Conservation (phyloP, 2,888 invertebrate genomes). For the Orthonevra nobilis region DNA sequence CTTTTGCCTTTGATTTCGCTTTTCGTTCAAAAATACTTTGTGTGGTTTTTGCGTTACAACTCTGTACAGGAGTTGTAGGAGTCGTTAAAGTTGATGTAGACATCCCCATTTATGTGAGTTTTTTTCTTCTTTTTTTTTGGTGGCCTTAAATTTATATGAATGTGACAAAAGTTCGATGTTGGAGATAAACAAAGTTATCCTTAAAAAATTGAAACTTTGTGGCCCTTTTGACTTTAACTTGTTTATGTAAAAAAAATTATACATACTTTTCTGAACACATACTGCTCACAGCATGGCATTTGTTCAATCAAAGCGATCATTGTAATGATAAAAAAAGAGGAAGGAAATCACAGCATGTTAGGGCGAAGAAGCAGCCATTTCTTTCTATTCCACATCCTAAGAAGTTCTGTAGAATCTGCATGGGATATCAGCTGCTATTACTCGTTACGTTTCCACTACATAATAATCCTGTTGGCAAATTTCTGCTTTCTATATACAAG, state of each 20-base stretch:
- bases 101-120: constrained; percentile 18
- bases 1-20: constrained; percentile 50
- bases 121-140: background rate
- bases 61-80: constrained; percentile 34
- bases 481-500: constrained; percentile 31
- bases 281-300: constrained; percentile 57
- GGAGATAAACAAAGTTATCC: constrained; percentile 34
- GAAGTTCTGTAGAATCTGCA: constrained; percentile 44
- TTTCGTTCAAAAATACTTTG: constrained; percentile 16
- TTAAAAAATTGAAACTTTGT: constrained; percentile 18
- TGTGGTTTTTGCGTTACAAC: constrained; percentile 43
- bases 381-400: constrained; percentile 21
- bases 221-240: constrained; percentile 44
- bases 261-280: constrained; percentile 29
- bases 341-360: constrained; percentile 58
- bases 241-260: constrained; percentile 4
- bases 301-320: constrained; percentile 59
- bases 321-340: constrained; percentile 65
- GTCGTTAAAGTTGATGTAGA: constrained; percentile 43
- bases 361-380: constrained; percentile 19
- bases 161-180: constrained; percentile 47
- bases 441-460: constrained; percentile 39
- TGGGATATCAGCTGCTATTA: constrained; percentile 57
- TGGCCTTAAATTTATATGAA: background rate
- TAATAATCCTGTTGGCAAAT: constrained; percentile 28